phyloP scores from a whole-genome alignment of 2,113 vertebrate genomes.

The Triplophysa siluroides region DNA sequence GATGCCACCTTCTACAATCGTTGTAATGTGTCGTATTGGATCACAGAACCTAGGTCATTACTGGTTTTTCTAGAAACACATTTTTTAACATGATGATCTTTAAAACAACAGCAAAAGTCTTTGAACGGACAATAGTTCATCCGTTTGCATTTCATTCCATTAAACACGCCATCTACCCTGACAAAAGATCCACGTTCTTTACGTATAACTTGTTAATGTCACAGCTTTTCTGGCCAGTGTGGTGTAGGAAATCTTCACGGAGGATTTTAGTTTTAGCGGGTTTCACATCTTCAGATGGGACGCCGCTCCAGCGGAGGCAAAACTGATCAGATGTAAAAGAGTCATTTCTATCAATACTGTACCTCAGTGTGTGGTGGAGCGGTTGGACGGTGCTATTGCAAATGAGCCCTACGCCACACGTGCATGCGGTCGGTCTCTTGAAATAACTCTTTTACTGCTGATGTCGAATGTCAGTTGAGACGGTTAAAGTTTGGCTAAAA shows the following conservation, averaged over 20 bases:
- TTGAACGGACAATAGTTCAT: background rate
- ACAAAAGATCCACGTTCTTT: background rate
- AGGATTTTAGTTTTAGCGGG: background rate
- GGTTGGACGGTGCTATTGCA: slow-evolving; percentile 42
- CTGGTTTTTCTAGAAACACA: too few relatives aligned
- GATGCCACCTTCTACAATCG: background rate
- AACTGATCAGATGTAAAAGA: background rate
- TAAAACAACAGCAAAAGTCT: background rate
- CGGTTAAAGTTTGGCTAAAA: background rate
- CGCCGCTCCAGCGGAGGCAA: slow-evolving; percentile 2
- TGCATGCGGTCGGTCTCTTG: background rate
- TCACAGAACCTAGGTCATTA: too few relatives aligned
- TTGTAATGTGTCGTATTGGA: too few relatives aligned
- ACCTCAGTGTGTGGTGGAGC: slow-evolving; percentile 35
- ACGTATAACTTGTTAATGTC: background rate
- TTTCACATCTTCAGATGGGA: background rate
- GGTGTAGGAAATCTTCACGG: background rate
- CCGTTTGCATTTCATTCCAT: background rate
- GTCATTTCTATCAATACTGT: slow-evolving; percentile 15
- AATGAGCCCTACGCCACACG: background rate
- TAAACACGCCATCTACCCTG: background rate
- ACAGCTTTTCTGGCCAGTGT: background rate
- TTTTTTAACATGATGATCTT: too few relatives aligned
- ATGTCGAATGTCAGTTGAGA: background rate
- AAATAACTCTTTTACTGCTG: background rate